Percentiles rank a stretch among this genome's conserved stretches.
Conservation (phyloP, 2,113 vertebrate species). For the Archilochus colubris region DNA sequence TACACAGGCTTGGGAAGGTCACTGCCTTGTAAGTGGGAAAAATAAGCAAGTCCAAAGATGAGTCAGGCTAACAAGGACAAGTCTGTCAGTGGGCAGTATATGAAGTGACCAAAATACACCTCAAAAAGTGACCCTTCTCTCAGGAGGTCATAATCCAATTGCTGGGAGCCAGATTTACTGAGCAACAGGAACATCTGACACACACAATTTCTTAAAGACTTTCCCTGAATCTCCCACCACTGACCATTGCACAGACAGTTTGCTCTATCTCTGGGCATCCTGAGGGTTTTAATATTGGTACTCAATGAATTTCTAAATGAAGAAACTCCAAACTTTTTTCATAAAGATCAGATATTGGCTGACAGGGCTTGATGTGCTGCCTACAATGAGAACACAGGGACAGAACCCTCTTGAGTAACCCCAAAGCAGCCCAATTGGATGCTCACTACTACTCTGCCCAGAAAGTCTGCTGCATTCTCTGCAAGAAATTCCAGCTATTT, state of each 20-base stretch:
- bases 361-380: not conserved
- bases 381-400: not conserved
- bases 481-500: not conserved
- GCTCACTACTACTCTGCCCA: not conserved
- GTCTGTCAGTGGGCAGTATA: not conserved
- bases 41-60: not conserved
- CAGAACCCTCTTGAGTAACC: not conserved
- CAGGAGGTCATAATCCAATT: not conserved
- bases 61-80: not conserved
- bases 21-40: rapidly evolving
- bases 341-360: too few relatives aligned
- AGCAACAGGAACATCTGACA: not conserved
- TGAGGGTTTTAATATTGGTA: not conserved
- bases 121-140: not conserved
- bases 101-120: not conserved
- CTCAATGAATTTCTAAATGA: rapidly evolving
- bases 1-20: not conserved
- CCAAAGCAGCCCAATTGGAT: not conserved
- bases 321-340: not conserved
- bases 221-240: not conserved
- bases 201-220: not conserved
- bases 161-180: not conserved
- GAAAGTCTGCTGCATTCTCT: not conserved
- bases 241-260: not conserved
- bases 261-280: not conserved